Percentiles rank a stretch among this genome's conserved stretches.
Conservation (phyloP, 2,888 invertebrate species). For the Zaprionus bogoriensis region DNA sequence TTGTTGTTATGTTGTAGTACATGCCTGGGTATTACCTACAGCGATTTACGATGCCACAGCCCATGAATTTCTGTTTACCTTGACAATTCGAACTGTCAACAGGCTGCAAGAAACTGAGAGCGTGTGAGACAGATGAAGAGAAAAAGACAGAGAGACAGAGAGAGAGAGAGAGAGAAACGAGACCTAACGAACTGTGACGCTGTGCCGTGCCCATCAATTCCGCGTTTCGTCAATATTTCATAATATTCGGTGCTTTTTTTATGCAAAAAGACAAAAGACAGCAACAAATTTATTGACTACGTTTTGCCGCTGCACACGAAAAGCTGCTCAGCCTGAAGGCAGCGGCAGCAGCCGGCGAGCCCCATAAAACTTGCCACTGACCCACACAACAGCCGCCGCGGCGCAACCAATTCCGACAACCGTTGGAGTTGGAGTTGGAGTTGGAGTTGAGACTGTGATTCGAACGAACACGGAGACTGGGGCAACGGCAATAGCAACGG, state of each 20-base stretch:
- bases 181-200: slow-evolving; percentile 30
- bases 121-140: slow-evolving; percentile 11
- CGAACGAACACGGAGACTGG: slow-evolving; percentile 26
- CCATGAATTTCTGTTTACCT: slow-evolving; percentile 50
- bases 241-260: slow-evolving; percentile 28
- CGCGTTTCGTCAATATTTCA: slow-evolving; percentile 56
- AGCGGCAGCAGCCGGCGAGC: slow-evolving; percentile 4
- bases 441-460: slow-evolving; percentile 3
- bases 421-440: slow-evolving; percentile 6
- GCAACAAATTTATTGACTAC: slow-evolving; percentile 35
- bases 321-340: background rate
- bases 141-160: background rate
- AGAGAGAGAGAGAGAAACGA: background rate
- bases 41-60: slow-evolving; percentile 45
- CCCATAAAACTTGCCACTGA: slow-evolving; percentile 65
- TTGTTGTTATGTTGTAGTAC: slow-evolving; percentile 23
- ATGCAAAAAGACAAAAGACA: slow-evolving; percentile 42
- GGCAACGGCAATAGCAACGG: slow-evolving; percentile 38
- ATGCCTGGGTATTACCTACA: slow-evolving; percentile 17
- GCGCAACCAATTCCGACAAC: slow-evolving; percentile 54
- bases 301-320: slow-evolving; percentile 29
- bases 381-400: slow-evolving; percentile 57
- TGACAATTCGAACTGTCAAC: slow-evolving; percentile 61
- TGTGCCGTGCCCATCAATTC: slow-evolving; percentile 51
- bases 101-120: slow-evolving; percentile 13